phyloP scores from a whole-genome alignment of 2,797 vertebrate species.

The Acanthis flammea region DNA sequence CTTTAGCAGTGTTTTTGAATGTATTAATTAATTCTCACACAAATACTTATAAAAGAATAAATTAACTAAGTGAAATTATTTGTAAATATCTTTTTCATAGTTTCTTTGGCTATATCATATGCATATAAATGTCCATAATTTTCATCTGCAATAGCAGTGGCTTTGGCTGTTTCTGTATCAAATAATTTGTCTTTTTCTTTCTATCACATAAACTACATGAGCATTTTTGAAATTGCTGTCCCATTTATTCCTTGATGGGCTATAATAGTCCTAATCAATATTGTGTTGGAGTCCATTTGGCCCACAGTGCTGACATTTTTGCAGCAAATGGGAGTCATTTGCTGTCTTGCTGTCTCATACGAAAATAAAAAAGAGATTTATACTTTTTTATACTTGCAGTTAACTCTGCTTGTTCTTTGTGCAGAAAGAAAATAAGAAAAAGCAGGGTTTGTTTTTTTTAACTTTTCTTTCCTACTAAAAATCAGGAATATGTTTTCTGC shows the following conservation, averaged over 20 bases:
- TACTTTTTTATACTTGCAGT: neutral
- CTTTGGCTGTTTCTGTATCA: neutral
- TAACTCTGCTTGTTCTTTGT: neutral
- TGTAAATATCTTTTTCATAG: neutral
- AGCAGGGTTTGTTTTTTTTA: neutral
- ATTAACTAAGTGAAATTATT: neutral
- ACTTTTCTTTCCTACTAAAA: neutral
- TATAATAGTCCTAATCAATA: conserved; percentile 47
- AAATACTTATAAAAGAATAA: neutral
- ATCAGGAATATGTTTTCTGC: neutral
- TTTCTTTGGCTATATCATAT: neutral
- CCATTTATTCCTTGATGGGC: conserved; percentile 14
- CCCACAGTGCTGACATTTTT: neutral
- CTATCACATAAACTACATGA: neutral
- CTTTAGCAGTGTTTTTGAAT: neutral
- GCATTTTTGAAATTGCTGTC: neutral
- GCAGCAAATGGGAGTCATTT: conserved; percentile 12
- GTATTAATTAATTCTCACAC: neutral
- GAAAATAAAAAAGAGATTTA: conserved; percentile 39
- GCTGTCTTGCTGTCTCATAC: neutral
- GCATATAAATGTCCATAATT: neutral
- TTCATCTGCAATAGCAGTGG: neutral
- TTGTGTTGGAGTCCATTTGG: conserved; percentile 23
- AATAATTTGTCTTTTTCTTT: neutral
- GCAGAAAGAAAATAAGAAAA: neutral